A percentile compares a stretch with the other conserved stretches of the same genome.
phyloP scores from a whole-genome alignment of 2,888 invertebrate genomes.

The Thumatha senex region DNA sequence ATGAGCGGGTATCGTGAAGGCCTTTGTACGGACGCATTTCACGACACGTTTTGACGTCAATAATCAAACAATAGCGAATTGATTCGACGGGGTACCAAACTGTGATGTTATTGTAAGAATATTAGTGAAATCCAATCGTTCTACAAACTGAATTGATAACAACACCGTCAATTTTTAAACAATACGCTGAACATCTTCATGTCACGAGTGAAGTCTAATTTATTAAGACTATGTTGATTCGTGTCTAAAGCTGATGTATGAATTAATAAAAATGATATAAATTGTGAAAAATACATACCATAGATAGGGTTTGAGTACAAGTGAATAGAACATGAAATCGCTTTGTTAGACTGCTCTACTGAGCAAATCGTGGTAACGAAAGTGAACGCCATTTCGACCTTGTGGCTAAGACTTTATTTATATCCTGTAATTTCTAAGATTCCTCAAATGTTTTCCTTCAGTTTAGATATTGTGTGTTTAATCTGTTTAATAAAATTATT shows the following conservation, averaged over 20 bases:
- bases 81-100: conserved; percentile 49
- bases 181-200: conserved; percentile 5
- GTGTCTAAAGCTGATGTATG: too few species aligned
- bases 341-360: conserved; percentile 45
- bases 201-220: not conserved
- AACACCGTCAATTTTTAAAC: conserved; percentile 17
- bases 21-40: conserved; percentile 37
- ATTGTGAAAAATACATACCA: not conserved
- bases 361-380: conserved; percentile 60
- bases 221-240: not conserved
- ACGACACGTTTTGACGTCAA: conserved; percentile 56
- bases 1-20: conserved; percentile 43
- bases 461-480: too few species aligned
- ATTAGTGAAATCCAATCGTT: conserved; percentile 54
- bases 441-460: too few species aligned
- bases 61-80: conserved; percentile 61
- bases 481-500: not conserved
- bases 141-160: conserved; percentile 34
- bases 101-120: conserved; percentile 39
- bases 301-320: conserved; percentile 43
- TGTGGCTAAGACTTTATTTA: conserved; percentile 32
- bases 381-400: conserved; percentile 68
- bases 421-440: not conserved
- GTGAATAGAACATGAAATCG: conserved; percentile 40
- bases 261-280: too few species aligned